A percentile compares a stretch with the other conserved stretches of the same genome.
These are phyloP conservation scores for Muscicapa adusta DNA, from an alignment of 2,113 vertebrate species.

Conservation along the genomic window DNA sequence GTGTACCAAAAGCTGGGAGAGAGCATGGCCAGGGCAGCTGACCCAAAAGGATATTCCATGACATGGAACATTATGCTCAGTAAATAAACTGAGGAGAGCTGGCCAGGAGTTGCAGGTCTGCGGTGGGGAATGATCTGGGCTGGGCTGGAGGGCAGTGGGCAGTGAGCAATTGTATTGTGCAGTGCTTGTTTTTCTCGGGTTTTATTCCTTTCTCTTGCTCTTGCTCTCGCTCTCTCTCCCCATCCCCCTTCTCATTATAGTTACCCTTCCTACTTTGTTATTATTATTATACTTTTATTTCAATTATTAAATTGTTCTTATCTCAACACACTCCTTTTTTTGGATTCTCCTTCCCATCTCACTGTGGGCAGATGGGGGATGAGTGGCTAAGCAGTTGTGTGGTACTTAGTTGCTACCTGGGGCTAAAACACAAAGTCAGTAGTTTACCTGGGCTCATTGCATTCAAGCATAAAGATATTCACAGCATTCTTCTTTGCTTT, in stretches of 20 bases:
- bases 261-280: not conserved
- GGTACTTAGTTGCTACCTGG: not conserved
- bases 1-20: not conserved
- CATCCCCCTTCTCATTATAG: rapidly evolving
- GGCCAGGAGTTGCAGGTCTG: not conserved
- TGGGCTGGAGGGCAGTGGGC: not conserved
- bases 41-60: not conserved
- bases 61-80: not conserved
- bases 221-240: not conserved
- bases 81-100: not conserved
- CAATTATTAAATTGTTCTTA: not conserved
- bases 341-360: not conserved
- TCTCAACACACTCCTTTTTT: not conserved
- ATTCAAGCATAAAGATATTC: not conserved
- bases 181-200: not conserved
- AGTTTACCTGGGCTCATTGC: not conserved
- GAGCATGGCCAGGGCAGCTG: not conserved
- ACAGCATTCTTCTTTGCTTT: not conserved
- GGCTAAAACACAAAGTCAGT: not conserved
- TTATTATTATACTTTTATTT: not conserved
- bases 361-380: not conserved
- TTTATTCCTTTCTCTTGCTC: not conserved
- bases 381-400: not conserved
- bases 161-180: not conserved
- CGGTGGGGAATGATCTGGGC: not conserved